Percentiles rank a stretch among this genome's conserved stretches.
These are phyloP conservation scores for Polyergus mexicanus DNA, from an alignment of 1,140 invertebrate genomes.

Conservation along the genomic window DNA sequence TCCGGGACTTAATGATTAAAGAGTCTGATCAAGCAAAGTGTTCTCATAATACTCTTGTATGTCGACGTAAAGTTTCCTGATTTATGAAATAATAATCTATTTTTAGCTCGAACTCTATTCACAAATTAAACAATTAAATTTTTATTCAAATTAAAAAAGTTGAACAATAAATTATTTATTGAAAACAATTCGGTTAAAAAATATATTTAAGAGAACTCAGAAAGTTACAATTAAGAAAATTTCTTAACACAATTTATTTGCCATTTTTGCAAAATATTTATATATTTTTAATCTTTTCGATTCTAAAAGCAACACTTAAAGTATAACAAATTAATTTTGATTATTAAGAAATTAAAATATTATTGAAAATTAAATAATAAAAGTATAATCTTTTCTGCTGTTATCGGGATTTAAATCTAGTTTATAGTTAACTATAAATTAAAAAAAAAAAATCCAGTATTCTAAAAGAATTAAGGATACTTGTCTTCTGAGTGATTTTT, in stretches of 20 bases:
- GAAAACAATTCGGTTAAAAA: no score
- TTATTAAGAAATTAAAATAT: neutral
- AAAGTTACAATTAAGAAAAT: no score
- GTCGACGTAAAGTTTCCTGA: neutral
- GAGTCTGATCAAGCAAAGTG: neutral
- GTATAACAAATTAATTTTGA: neutral
- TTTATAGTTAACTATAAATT: neutral
- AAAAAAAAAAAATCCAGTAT: neutral
- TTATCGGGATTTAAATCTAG: neutral
- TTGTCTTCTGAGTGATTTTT: constrained; percentile 40
- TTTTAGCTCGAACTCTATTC: neutral
- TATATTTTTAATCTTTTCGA: neutral
- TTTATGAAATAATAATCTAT: neutral
- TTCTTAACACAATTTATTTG: neutral
- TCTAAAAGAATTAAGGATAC: neutral
- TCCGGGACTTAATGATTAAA: constrained; percentile 63
- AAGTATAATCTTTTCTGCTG: neutral
- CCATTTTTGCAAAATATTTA: neutral
- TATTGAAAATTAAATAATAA: constrained; percentile 1
- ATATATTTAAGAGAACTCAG: no score
- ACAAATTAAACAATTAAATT: neutral
- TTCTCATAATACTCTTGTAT: neutral
- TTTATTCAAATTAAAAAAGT: neutral
- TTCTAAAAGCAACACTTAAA: neutral
- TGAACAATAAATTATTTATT: neutral